Evolutionary conservation across 2,797 vertebrate species (phyloP).

Genomic region (Acipenser transmontanus): DNA sequence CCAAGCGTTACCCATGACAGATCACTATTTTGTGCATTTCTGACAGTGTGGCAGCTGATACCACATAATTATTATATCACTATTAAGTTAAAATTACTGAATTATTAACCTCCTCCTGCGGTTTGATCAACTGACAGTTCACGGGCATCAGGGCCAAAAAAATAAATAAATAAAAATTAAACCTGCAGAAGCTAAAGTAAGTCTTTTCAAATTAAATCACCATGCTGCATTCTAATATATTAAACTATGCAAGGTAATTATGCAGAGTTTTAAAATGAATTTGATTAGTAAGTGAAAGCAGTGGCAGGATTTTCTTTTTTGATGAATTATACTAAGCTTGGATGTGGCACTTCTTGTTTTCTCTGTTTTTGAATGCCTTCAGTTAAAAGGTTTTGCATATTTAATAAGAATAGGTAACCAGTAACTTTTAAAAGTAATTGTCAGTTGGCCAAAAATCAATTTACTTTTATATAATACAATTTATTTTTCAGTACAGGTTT

Average conservation of each 20-base stretch:
- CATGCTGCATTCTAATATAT: constrained; percentile 8
- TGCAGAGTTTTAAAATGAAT: constrained; percentile 34
- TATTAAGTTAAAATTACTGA: constrained; percentile 73
- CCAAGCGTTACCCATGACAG: constrained; percentile 48
- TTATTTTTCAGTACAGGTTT: neutral
- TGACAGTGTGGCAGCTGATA: constrained; percentile 73
- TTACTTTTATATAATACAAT: neutral
- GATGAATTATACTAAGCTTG: constrained; percentile 43
- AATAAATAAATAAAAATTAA: constrained; percentile 20
- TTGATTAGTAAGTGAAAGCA: constrained; percentile 40
- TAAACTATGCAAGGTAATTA: constrained; percentile 33
- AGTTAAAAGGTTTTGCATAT: constrained; percentile 6
- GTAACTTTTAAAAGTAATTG: constrained; percentile 9
- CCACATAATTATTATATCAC: constrained; percentile 75
- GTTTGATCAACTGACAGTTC: constrained; percentile 27
- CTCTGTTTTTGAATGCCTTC: constrained; percentile 28
- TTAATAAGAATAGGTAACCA: constrained; percentile 10
- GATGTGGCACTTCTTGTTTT: constrained; percentile 34
- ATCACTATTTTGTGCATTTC: constrained; percentile 60
- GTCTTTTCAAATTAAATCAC: neutral
- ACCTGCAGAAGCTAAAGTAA: constrained; percentile 13
- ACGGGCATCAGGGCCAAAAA: neutral
- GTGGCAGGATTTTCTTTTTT: constrained; percentile 31
- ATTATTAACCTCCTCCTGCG: constrained; percentile 62
- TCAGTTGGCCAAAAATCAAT: constrained; percentile 9